Conservation (phyloP, 1,140 invertebrate species). For the Camponotus pennsylvanicus region DNA sequence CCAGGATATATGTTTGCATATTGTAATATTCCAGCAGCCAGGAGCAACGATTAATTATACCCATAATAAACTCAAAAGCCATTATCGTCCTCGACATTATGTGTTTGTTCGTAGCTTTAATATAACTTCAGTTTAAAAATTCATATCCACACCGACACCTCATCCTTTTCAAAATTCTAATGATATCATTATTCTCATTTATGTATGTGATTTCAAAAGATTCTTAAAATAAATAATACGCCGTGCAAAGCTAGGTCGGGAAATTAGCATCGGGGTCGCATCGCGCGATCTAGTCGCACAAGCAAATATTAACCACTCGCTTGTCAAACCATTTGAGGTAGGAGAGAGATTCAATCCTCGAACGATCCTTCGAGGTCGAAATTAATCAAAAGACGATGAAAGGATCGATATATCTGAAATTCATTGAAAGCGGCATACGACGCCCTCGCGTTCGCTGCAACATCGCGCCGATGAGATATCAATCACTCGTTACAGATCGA, state of each 20-base stretch:
- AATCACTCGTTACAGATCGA: slow-evolving; percentile 36
- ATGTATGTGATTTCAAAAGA: slow-evolving; percentile 23
- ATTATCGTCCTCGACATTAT: slow-evolving; percentile 31
- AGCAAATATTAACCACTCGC: slow-evolving; percentile 51
- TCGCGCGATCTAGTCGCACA: not conserved
- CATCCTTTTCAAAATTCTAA: not conserved
- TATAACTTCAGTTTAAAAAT: slow-evolving; percentile 18
- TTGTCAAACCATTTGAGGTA: not conserved
- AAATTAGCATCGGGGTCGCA: slow-evolving; percentile 41
- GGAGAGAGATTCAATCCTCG: not conserved
- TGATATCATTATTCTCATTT: not conserved
- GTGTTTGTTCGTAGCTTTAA: slow-evolving; percentile 1
- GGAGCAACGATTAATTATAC: slow-evolving; percentile 38
- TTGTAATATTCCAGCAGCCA: slow-evolving; percentile 27
- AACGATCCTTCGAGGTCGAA: not conserved
- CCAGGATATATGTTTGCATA: slow-evolving; percentile 36
- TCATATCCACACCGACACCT: not conserved
- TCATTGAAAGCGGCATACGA: not conserved
- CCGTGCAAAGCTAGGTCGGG: not conserved
- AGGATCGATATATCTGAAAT: slow-evolving; percentile 5
- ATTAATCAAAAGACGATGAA: slow-evolving; percentile 25
- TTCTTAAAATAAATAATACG: slow-evolving; percentile 5
- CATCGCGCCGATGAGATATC: slow-evolving; percentile 7
- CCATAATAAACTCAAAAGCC: slow-evolving; percentile 44
- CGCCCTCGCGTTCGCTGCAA: not conserved